These are phyloP conservation scores for Nebria salina DNA, from an alignment of 2,888 invertebrate species.

Conservation along the genomic window DNA sequence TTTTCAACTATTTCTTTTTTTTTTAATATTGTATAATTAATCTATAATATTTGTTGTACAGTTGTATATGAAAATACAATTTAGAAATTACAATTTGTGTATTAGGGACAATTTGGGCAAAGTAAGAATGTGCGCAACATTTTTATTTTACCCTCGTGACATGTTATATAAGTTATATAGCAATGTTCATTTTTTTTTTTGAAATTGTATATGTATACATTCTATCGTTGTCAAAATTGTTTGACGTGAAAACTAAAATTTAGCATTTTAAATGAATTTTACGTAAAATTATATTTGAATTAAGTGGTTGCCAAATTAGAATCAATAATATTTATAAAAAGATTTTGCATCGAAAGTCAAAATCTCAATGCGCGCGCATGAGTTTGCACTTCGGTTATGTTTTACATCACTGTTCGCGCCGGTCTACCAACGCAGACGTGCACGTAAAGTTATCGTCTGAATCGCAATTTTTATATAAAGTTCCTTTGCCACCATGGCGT, in stretches of 20 bases:
- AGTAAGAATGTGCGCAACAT: too few species aligned
- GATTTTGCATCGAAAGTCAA: conserved; percentile 19
- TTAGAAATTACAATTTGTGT: too few species aligned
- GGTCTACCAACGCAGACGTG: conserved; percentile 10
- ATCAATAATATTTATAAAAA: conserved; percentile 39
- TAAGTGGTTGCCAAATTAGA: not conserved
- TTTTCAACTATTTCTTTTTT: too few species aligned
- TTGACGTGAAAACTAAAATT: not conserved
- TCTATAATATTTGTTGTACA: too few species aligned
- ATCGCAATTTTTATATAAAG: conserved; percentile 20
- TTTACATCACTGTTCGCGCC: conserved; percentile 17
- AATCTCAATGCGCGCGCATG: conserved; percentile 35
- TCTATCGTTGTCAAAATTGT: not conserved
- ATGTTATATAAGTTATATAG: not conserved
- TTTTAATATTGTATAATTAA: too few species aligned
- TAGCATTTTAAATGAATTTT: conserved; percentile 4
- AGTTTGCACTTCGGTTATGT: conserved; percentile 8
- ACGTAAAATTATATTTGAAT: not conserved
- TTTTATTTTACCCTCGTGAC: too few species aligned
- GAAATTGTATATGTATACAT: not conserved
- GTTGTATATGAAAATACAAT: too few species aligned
- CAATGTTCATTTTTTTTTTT: not conserved
- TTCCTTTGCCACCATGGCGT: conserved; percentile 70
- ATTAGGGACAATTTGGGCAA: too few species aligned
- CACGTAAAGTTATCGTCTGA: not conserved